These are phyloP conservation scores for Unio delphinus DNA, from an alignment of 2,888 invertebrate species.

Conservation along the genomic window DNA sequence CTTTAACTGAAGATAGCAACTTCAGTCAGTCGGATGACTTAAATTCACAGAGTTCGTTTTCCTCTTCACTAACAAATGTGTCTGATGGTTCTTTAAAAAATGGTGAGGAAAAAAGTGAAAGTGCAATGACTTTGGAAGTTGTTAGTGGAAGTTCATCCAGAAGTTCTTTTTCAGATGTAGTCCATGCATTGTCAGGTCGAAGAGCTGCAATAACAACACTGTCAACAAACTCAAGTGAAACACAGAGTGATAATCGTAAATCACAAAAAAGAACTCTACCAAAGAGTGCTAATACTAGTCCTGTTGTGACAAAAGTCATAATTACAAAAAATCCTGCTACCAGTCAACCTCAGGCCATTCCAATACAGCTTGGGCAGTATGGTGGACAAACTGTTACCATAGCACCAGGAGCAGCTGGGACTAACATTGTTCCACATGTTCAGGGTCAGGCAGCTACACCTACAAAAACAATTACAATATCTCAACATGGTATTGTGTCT, in stretches of 20 bases:
- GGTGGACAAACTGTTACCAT: slow-evolving; percentile 34
- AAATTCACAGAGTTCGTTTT: too few species aligned
- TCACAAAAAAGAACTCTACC: slow-evolving; percentile 21
- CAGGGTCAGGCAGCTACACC: slow-evolving; percentile 49
- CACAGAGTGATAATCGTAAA: background rate
- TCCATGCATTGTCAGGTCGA: background rate
- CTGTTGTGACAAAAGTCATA: slow-evolving; percentile 68
- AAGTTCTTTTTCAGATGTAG: background rate
- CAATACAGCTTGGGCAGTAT: slow-evolving; percentile 41
- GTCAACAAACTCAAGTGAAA: background rate
- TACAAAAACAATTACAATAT: slow-evolving; percentile 78
- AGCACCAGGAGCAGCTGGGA: slow-evolving; percentile 17
- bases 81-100: too few species aligned
- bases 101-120: too few species aligned
- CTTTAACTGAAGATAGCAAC: too few species aligned
- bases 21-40: too few species aligned
- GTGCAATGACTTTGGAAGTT: too few species aligned
- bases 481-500: slow-evolving; percentile 74
- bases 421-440: slow-evolving; percentile 28
- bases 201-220: background rate
- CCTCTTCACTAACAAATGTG: too few species aligned
- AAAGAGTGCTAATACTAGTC: slow-evolving; percentile 32
- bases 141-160: too few species aligned
- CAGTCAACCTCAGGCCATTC: slow-evolving; percentile 63
- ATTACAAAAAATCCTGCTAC: slow-evolving; percentile 66